A percentile compares a stretch with the other conserved stretches of the same genome.
Evolutionary conservation across 2,113 vertebrate genomes (phyloP).

Genomic region (Alaudala cheleensis): DNA sequence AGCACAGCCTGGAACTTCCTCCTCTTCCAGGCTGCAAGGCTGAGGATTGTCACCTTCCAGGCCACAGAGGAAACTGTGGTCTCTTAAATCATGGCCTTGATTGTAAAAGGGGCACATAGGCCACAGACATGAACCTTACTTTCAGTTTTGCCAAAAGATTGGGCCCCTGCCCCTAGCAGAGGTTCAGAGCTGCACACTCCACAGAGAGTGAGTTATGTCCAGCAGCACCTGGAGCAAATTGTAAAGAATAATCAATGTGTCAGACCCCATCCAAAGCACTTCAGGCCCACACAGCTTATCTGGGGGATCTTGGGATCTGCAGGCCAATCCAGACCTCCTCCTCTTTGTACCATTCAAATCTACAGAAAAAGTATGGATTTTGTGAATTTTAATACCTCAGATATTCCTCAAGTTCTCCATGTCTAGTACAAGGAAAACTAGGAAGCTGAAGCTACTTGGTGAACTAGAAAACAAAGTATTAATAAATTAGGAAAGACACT

Average conservation of each 20-base stretch:
- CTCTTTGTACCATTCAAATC: not conserved
- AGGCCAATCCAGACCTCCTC: not conserved
- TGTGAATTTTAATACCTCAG: not conserved
- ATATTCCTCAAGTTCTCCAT: not conserved
- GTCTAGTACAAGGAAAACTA: not conserved
- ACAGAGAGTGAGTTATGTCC: accelerated
- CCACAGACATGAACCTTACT: not conserved
- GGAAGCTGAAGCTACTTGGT: not conserved
- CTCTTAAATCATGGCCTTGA: not conserved
- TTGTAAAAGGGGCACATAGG: not conserved
- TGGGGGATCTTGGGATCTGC: not conserved
- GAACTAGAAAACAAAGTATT: not conserved
- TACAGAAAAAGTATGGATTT: not conserved
- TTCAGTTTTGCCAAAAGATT: not conserved
- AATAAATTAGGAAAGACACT: not conserved
- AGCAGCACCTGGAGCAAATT: not conserved
- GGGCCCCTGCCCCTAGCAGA: not conserved
- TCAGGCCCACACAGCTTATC: not conserved
- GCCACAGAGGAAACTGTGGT: not conserved
- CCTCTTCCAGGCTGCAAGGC: not conserved
- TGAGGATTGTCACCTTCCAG: not conserved
- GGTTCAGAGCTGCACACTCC: not conserved
- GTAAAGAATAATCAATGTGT: not conserved
- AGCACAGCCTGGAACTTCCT: not conserved
- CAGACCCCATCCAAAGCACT: not conserved